Base-by-base conservation (phyloP, 2,113 vertebrate species). In the Psophia crepitans region DNA sequence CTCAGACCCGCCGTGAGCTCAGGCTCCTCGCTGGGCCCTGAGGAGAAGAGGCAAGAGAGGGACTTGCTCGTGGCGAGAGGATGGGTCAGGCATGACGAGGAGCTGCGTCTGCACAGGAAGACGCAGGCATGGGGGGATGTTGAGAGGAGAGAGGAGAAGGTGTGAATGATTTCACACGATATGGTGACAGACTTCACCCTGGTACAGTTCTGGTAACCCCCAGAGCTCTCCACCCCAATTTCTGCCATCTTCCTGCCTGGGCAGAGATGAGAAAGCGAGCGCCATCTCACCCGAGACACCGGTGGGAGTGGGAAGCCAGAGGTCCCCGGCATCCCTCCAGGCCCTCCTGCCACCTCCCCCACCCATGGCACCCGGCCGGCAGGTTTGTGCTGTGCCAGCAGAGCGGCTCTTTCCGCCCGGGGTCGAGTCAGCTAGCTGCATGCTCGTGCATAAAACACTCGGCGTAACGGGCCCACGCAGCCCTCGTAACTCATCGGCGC, bases 401-500 rank as follows among this genome's bases (percentile, higher is more conserved):
- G 46, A 27, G 64, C 1, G 3, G 33, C 46, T 70, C 46, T 37
- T 75, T 44, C 84, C 6, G 2, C 46, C 26, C 46, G 22, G 33
- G 26, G 32, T 35, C 11, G 9, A 44, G 44, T 4, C 27, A 43
- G 35, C 37, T 26, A 23, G 39, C 56, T 0, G 2, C 5, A n/a
- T 37, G 48, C 58, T 27, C 11, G 4, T 12, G 53, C 64, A 8
- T 6, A 32, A 49, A 58, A 32, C 15, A 0, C 37, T 27, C 23
- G 12, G 64, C 54, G 58, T 5, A 2, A 1, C 0, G 0, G 5
- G 48, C 37, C 75, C 11, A 2, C 3, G 9, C 8, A 7, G 33
- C 33, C 39, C 17, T 17, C 3, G 0, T 14, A 66, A 65, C 37
- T 46, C 81, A 2, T 7, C 1, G 0, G 2, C 1, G 2, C 2